phyloP scores from a whole-genome alignment of 2,113 vertebrate genomes.

The Raja brachyura region DNA sequence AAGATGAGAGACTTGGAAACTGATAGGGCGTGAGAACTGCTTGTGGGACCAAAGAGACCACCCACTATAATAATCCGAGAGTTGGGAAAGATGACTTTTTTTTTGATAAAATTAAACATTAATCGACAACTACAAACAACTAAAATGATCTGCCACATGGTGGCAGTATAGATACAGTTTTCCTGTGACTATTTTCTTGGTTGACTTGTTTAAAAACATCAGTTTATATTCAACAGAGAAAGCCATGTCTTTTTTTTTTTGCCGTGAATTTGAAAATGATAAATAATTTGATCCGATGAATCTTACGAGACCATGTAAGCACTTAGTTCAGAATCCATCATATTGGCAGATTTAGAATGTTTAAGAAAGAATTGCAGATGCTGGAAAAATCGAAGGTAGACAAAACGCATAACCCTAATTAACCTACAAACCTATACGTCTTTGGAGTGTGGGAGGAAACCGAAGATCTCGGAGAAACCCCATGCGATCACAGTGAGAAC shows the following conservation, averaged over 20 bases:
- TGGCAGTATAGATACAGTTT: background rate
- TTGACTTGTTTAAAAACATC: background rate
- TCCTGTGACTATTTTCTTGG: background rate
- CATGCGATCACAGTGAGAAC: too few relatives aligned
- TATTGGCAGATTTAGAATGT: too few relatives aligned
- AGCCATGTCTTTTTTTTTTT: background rate
- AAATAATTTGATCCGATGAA: background rate
- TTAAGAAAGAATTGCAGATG: too few relatives aligned
- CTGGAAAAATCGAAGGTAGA: too few relatives aligned
- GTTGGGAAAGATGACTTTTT: background rate
- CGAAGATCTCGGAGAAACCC: too few relatives aligned
- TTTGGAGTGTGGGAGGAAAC: too few relatives aligned
- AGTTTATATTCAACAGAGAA: background rate
- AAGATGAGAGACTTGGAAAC: background rate
- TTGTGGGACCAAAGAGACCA: background rate
- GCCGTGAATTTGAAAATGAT: background rate
- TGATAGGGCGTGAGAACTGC: background rate
- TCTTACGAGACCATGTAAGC: too few relatives aligned
- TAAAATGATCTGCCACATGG: background rate
- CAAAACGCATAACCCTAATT: too few relatives aligned
- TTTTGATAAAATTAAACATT: background rate
- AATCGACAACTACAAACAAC: background rate
- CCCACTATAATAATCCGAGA: background rate
- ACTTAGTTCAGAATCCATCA: too few relatives aligned
- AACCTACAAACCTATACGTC: too few relatives aligned